These are phyloP conservation scores for Mesembrinibis cayennensis DNA, from an alignment of 2,113 vertebrate genomes.

Conservation along the genomic window DNA sequence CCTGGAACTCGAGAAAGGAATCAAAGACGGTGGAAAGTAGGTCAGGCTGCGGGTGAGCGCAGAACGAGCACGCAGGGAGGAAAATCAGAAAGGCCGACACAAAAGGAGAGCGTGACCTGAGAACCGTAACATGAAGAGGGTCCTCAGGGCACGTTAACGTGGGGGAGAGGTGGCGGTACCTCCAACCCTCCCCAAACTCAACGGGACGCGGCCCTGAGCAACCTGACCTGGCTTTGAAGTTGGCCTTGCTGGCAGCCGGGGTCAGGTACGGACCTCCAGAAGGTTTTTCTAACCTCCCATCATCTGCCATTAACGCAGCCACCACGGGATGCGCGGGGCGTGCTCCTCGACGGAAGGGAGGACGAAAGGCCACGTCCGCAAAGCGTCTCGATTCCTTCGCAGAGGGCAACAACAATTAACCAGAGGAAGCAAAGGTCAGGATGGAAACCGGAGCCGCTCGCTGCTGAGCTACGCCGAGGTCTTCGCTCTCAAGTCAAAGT, in stretches of 20 bases:
- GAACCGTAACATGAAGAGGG: not conserved
- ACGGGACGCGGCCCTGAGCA: not conserved
- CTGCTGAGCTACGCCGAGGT: not conserved
- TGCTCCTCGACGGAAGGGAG: not conserved
- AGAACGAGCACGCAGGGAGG: not conserved
- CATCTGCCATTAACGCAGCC: not conserved
- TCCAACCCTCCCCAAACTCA: not conserved
- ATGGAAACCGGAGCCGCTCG: not conserved
- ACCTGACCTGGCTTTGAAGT: not conserved
- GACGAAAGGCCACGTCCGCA: not conserved
- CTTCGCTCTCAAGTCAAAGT: not conserved
- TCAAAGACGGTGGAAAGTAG: not conserved
- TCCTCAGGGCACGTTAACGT: not conserved
- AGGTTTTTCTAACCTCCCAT: not conserved
- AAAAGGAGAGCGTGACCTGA: not conserved
- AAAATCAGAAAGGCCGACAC: not conserved
- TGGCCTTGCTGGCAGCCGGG: not conserved
- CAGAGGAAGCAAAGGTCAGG: not conserved
- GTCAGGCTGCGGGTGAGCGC: not conserved
- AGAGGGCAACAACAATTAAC: not conserved
- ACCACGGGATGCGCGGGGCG: fast-evolving
- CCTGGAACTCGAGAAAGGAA: not conserved
- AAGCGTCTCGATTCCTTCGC: fast-evolving
- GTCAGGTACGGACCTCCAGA: not conserved
- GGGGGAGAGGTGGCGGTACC: not conserved